Percentiles rank a stretch among this genome's conserved stretches.
Conservation (phyloP, 2,888 invertebrate genomes). For the Alviniconcha strummeri region DNA sequence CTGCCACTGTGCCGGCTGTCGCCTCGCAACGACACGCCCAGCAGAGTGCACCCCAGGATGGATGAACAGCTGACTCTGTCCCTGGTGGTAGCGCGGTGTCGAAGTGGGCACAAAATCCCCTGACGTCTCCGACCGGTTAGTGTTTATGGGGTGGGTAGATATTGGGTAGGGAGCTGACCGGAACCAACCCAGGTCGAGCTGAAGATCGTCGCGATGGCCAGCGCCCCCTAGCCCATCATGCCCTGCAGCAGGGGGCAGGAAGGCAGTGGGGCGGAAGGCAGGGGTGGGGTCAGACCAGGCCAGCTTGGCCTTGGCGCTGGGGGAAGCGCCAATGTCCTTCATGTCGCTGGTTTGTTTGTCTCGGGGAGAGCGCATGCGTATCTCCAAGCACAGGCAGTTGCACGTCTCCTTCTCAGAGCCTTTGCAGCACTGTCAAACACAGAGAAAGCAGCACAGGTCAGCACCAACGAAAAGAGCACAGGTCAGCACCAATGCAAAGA, state of each 20-base stretch:
- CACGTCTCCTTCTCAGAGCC: constrained; percentile 19
- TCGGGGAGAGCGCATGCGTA: constrained; percentile 14
- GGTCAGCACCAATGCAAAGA: not conserved
- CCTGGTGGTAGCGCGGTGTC: constrained; percentile 13
- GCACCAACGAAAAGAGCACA: not conserved
- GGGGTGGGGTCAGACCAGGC: not conserved
- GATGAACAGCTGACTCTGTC: constrained; percentile 9
- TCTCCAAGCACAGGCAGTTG: constrained; percentile 30
- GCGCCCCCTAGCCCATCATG: not conserved
- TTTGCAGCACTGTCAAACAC: not conserved
- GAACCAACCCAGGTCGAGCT: constrained; percentile 21
- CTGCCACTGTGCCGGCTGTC: not conserved
- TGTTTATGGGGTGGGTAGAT: constrained; percentile 20
- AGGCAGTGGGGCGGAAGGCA: constrained; percentile 1
- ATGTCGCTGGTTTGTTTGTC: not conserved
- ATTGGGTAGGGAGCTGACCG: not conserved
- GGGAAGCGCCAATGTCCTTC: not conserved
- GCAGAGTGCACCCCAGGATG: constrained; percentile 9
- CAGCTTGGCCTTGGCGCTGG: not conserved
- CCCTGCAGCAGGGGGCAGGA: not conserved
- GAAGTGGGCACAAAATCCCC: constrained; percentile 16
- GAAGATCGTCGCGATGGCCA: not conserved
- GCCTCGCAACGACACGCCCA: not conserved
- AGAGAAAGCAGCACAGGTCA: not conserved
- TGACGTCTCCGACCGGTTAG: constrained; percentile 4